These are phyloP conservation scores for Diploptera punctata DNA, from an alignment of 2,888 invertebrate genomes.

Conservation along the genomic window DNA sequence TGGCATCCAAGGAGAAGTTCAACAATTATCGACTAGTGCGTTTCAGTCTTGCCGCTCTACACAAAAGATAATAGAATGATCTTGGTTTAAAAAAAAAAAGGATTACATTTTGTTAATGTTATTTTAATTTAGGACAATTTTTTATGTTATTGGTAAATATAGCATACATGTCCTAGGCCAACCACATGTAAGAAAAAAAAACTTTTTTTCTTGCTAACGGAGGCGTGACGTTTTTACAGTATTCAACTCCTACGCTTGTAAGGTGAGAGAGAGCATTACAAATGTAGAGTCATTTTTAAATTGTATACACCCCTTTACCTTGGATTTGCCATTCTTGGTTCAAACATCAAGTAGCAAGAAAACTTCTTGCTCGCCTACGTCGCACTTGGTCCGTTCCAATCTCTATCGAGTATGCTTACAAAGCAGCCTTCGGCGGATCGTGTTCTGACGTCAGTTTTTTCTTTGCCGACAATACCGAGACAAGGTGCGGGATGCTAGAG, in stretches of 20 bases:
- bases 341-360: background rate
- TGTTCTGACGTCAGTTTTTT: constrained; percentile 19
- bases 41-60: background rate
- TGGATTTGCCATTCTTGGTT: background rate
- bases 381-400: background rate
- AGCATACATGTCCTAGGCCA: background rate
- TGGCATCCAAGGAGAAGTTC: too few species aligned
- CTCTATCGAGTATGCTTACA: background rate
- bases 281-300: too few species aligned
- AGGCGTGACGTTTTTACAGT: background rate
- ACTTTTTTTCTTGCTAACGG: background rate
- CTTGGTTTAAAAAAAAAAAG: background rate
- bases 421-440: constrained; percentile 23
- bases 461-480: background rate
- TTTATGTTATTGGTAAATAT: background rate
- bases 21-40: too few species aligned
- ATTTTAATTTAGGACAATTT: background rate
- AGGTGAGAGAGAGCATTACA: background rate
- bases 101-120: background rate
- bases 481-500: background rate
- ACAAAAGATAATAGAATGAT: background rate
- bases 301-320: background rate
- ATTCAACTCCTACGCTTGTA: background rate
- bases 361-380: background rate
- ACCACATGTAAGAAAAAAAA: background rate